A percentile compares a stretch with the other conserved stretches of the same genome.
Evolutionary conservation across 2,113 vertebrate genomes (phyloP).

Genomic region (Clarias batrachus): DNA sequence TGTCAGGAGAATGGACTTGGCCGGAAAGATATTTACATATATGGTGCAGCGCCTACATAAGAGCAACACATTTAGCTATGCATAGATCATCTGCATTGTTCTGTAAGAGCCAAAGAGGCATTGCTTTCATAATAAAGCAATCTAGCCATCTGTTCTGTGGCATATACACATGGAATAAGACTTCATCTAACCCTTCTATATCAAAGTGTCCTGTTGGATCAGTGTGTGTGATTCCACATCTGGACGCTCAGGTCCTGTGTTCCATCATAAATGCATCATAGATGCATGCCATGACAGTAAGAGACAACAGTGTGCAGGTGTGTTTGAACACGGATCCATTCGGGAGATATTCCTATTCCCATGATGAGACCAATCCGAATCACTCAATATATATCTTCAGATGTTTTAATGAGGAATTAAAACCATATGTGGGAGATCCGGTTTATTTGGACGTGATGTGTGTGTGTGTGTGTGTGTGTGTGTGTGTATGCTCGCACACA

Average conservation of each 20-base stretch:
- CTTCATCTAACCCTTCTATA: constrained; percentile 1
- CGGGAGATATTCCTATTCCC: neutral
- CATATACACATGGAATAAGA: neutral
- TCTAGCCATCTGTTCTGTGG: neutral
- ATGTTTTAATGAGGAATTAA: constrained; percentile 23
- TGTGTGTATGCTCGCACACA: neutral
- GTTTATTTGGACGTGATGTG: neutral
- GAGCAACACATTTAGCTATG: neutral
- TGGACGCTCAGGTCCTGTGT: constrained; percentile 17
- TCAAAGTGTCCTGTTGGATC: constrained; percentile 8
- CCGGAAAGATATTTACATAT: neutral
- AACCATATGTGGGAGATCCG: constrained; percentile 25
- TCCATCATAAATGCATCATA: neutral
- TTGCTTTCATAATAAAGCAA: neutral
- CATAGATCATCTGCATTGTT: neutral
- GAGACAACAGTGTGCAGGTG: constrained; percentile 35
- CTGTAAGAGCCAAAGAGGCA: neutral
- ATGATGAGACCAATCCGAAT: constrained; percentile 24
- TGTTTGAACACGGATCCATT: neutral
- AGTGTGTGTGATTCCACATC: constrained; percentile 7
- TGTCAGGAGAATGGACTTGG: neutral
- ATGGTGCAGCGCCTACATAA: neutral
- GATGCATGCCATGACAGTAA: constrained; percentile 3
- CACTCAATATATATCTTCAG: constrained; percentile 28
- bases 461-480: neutral